Evolutionary conservation across 2,888 invertebrate species (phyloP).

Genomic region (Argyresthia goedartella): DNA sequence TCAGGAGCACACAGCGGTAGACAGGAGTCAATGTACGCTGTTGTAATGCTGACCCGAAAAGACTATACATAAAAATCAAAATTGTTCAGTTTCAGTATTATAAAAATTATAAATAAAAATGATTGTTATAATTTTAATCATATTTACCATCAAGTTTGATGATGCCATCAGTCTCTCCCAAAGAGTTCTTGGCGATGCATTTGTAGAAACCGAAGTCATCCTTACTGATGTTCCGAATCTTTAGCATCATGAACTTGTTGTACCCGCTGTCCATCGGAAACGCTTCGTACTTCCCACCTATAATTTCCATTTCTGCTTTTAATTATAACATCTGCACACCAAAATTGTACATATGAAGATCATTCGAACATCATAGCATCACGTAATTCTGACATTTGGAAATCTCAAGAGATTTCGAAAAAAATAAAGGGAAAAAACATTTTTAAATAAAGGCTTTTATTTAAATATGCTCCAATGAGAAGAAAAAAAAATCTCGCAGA

Average conservation of each 20-base stretch:
- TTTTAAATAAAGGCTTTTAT: too few relatives aligned
- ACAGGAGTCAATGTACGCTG: too few relatives aligned
- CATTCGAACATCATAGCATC: neutral
- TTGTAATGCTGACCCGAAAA: too few relatives aligned
- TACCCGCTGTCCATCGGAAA: conserved; percentile 89
- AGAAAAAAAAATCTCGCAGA: too few relatives aligned
- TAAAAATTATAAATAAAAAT: too few relatives aligned
- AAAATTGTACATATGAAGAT: neutral
- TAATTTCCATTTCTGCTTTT: conserved; percentile 74
- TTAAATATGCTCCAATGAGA: too few relatives aligned
- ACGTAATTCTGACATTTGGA: too few relatives aligned
- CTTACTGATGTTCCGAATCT: conserved; percentile 85
- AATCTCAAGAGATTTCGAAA: too few relatives aligned
- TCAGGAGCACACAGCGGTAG: too few relatives aligned
- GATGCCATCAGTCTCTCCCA: conserved; percentile 90
- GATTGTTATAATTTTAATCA: too few relatives aligned
- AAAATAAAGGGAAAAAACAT: too few relatives aligned
- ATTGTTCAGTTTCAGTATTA: conserved; percentile 8
- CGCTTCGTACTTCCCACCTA: conserved; percentile 93
- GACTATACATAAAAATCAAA: too few relatives aligned
- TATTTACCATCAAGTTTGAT: conserved; percentile 88
- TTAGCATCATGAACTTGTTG: conserved; percentile 93
- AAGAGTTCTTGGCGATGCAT: conserved; percentile 92
- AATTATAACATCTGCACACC: conserved; percentile 53
- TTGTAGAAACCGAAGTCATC: conserved; percentile 91